phyloP scores from a whole-genome alignment of 1,140 invertebrate species.

The Aplysia californica region DNA sequence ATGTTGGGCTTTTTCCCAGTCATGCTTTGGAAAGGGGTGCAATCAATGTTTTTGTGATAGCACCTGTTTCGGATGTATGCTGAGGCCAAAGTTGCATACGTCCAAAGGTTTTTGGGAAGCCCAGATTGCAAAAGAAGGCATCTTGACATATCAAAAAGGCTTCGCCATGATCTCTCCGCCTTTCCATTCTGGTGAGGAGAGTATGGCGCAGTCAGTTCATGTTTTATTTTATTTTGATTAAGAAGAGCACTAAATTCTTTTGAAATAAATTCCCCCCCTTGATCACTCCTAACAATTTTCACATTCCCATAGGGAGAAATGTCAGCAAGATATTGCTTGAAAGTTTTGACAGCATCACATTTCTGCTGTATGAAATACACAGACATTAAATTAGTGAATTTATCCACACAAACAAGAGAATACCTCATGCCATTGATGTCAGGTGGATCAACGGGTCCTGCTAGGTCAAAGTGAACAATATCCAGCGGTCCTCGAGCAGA shows the following conservation, averaged over 20 bases:
- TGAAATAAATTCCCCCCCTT: conserved; percentile 10
- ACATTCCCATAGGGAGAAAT: neutral
- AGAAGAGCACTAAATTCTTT: conserved; percentile 7
- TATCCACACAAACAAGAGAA: conserved; percentile 28
- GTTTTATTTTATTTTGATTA: conserved; percentile 1
- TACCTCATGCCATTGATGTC: conserved; percentile 27
- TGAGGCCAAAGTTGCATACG: conserved; percentile 42
- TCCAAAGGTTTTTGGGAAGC: conserved; percentile 42
- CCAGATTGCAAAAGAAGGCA: conserved; percentile 33
- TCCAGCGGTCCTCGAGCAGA: conserved; percentile 2
- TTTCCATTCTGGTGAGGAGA: conserved; percentile 33
- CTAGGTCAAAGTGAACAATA: conserved; percentile 26
- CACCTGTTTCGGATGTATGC: conserved; percentile 40
- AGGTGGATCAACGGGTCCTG: conserved; percentile 21
- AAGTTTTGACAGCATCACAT: conserved; percentile 16
- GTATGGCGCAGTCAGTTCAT: conserved; percentile 5
- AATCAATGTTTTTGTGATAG: conserved; percentile 1
- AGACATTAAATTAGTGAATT: conserved; percentile 19
- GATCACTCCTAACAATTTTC: neutral
- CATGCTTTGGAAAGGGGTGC: conserved; percentile 13
- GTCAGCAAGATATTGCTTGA: conserved; percentile 20
- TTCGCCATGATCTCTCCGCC: conserved; percentile 20
- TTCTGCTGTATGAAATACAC: conserved; percentile 33
- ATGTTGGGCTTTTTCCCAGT: conserved; percentile 23
- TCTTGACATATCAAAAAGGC: conserved; percentile 26